Evolutionary conservation across 2,797 vertebrate genomes (phyloP), one percentile per base, ranked within the genome.

Genomic region (Neostethus bicornis): DNA sequence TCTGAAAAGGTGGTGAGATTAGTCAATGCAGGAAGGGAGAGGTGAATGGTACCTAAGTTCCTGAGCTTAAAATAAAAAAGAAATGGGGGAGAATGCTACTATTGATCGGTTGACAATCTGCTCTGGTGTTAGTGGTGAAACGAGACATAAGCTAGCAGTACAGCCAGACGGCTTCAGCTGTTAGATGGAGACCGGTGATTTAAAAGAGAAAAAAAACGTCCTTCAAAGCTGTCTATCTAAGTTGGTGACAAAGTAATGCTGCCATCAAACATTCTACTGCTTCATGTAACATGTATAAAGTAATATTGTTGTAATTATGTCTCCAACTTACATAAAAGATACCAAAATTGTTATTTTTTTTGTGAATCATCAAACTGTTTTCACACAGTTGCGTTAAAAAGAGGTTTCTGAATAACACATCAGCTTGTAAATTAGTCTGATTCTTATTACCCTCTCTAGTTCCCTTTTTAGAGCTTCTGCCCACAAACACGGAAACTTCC

Each of bases 1-100:
- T 35, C 11, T 2, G 3, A 53, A 43, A 48, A 46, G 39, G 8
- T 35, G 42, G 43, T 44, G 12, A 48, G n/a, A 45, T 17, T 34
- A 38, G 12, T 26, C 13, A 64, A 53, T 28, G n/a, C 10, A 8
- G 11, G 17, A 28, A 2, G 6, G 29, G n/a, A 17, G 41, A 29
- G 37, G 8, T 29, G 45, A 37, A 37, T 42, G 39, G 7, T 41
- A 51, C 17, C 11, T 20, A 24, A 31, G 24, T 31, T 7, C 34
- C 47, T n/a, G 3, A 7, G 21, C 51, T 51, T 11, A 43, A 17
- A 24, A 10, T 8, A 24, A 47, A 39, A 29, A 21, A 17, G 14
- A 24, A 47, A 14, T 26, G 14, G 5, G 24, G 16, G n/a, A 29
- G 16, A 61, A 50, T 43, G 11, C 12, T 21, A 11, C 21, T 23